phyloP scores from a whole-genome alignment of 2,113 vertebrate genomes.

The Burhinus bistriatus region DNA sequence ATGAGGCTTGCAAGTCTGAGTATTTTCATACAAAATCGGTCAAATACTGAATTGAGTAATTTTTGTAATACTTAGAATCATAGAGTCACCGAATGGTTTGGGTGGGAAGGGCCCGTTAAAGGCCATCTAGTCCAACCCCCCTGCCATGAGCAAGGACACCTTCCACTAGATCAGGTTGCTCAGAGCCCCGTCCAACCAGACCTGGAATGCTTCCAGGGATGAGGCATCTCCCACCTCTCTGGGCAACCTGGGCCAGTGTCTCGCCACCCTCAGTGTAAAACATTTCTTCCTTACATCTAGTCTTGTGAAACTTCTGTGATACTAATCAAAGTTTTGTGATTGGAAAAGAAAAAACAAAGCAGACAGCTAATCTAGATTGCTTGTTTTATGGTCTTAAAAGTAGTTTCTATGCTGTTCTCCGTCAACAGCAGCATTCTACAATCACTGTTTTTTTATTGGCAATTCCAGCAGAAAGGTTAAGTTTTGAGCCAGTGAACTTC shows the following conservation, averaged over 20 bases:
- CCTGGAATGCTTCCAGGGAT: neutral
- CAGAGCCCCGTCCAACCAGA: neutral
- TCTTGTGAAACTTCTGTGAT: neutral
- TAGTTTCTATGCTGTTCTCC: neutral
- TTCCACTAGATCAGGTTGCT: neutral
- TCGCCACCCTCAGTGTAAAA: neutral
- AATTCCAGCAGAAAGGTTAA: neutral
- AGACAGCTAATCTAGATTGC: neutral
- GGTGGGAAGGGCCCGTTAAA: no score
- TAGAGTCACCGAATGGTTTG: neutral
- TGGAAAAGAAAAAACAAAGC: neutral
- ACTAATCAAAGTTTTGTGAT: neutral
- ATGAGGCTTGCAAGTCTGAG: neutral
- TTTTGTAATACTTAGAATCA: neutral
- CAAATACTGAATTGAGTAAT: neutral
- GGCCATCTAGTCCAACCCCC: neutral
- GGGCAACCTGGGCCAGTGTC: neutral
- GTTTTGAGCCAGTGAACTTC: neutral
- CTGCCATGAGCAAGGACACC: neutral
- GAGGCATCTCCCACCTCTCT: neutral
- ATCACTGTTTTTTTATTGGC: accelerated
- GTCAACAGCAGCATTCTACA: neutral
- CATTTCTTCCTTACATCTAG: neutral
- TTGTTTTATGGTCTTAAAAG: neutral
- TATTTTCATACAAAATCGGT: neutral